phyloP scores from a whole-genome alignment of 1,140 invertebrate genomes.

The Metopolophium dirhodum region DNA sequence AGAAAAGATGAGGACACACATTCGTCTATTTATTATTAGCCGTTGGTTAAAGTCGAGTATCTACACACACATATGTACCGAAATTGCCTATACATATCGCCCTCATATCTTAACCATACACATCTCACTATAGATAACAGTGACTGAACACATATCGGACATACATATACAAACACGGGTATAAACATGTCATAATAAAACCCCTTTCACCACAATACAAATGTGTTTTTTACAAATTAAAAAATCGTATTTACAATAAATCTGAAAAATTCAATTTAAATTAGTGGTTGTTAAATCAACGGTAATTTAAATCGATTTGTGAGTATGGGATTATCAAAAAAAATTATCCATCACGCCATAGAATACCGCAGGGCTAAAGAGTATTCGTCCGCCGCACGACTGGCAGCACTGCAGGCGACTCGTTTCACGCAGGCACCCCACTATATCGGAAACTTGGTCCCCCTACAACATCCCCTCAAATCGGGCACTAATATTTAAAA shows the following conservation, averaged over 20 bases:
- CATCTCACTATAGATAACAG: neutral
- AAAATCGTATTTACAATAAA: neutral
- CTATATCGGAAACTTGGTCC: neutral
- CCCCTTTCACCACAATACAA: neutral
- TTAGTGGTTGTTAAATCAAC: neutral
- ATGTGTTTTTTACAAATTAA: neutral
- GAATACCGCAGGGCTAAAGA: neutral
- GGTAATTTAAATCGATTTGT: neutral
- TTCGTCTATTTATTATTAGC: neutral
- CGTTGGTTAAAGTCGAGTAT: neutral
- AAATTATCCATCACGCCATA: neutral
- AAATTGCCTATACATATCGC: slow-evolving; percentile 50
- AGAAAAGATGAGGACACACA: neutral
- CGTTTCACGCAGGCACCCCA: neutral
- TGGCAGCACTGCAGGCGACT: neutral
- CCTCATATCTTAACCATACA: neutral
- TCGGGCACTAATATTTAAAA: neutral
- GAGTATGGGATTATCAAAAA: neutral
- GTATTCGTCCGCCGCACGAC: neutral
- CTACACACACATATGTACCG: neutral
- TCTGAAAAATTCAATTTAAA: neutral
- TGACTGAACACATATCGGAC: neutral
- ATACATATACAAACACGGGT: neutral
- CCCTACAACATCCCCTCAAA: neutral
- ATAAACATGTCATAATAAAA: neutral